Conservation (phyloP, 2,113 vertebrate species). For the Eubucco bourcierii region DNA sequence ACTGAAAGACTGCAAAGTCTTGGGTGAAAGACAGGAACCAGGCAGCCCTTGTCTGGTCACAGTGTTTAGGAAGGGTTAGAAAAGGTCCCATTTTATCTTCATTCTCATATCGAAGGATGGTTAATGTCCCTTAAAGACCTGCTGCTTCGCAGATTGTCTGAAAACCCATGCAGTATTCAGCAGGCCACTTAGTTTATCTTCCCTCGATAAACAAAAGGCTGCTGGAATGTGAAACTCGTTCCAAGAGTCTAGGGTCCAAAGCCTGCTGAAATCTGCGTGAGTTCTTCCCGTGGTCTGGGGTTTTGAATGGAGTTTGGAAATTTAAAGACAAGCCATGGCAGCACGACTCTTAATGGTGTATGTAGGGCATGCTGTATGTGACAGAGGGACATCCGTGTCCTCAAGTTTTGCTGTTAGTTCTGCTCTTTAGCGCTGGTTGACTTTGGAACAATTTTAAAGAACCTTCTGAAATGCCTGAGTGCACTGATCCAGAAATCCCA, state of each 20-base stretch:
- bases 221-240: conserved; percentile 62
- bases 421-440: neutral
- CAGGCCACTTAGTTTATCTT: conserved; percentile 53
- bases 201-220: conserved; percentile 50
- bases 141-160: conserved; percentile 34
- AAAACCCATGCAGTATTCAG: conserved; percentile 10
- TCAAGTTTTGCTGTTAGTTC: neutral
- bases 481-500: neutral
- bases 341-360: neutral
- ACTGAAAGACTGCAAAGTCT: neutral
- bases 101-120: conserved; percentile 16
- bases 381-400: fast-evolving
- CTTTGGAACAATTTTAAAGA: neutral
- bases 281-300: neutral
- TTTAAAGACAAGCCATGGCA: neutral
- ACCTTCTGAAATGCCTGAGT: neutral
- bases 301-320: neutral
- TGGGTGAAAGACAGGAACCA: neutral
- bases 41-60: neutral
- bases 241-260: conserved; percentile 58
- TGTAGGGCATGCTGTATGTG: fast-evolving
- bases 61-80: neutral
- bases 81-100: neutral
- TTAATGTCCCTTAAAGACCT: conserved; percentile 29
- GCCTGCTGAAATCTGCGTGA: neutral